Percentiles rank a stretch among this genome's conserved stretches.
These are phyloP conservation scores for Condylostylus longicornis DNA, from an alignment of 1,140 invertebrate genomes.

Conservation along the genomic window DNA sequence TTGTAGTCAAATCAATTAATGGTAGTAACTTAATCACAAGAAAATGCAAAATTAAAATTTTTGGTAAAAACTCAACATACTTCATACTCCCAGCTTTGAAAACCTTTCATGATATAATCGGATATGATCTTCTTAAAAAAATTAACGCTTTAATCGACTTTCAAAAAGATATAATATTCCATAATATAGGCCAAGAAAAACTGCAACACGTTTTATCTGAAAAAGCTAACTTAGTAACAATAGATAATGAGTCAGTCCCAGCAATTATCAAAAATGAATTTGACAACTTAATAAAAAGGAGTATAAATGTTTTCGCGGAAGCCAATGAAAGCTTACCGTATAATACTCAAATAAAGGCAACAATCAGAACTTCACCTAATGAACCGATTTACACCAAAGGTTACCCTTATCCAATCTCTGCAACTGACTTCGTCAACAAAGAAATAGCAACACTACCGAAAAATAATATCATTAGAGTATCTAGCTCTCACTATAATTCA, in stretches of 20 bases:
- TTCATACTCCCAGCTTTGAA: conserved; percentile 2
- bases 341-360: conserved; percentile 5
- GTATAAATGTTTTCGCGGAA: conserved; percentile 4
- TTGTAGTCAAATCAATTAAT: conserved; percentile 5
- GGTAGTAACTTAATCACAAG: conserved; percentile 1
- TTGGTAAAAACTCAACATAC: conserved; percentile 1
- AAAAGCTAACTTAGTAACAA: not conserved
- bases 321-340: conserved; percentile 5
- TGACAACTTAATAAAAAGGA: not conserved
- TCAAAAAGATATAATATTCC: conserved; percentile 2
- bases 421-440: conserved; percentile 7
- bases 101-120: conserved; percentile 5
- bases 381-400: conserved; percentile 6
- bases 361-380: conserved; percentile 3
- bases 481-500: conserved; percentile 3
- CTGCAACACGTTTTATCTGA: conserved; percentile 1
- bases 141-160: conserved; percentile 2
- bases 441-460: conserved; percentile 4
- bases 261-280: not conserved
- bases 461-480: conserved; percentile 6
- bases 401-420: conserved; percentile 9
- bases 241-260: not conserved
- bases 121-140: conserved; percentile 4
- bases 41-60: conserved; percentile 4
- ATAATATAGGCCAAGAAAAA: conserved; percentile 3